Percentiles rank a stretch among this genome's conserved stretches.
These are phyloP conservation scores for Yoshiicerus persimilis DNA, from an alignment of 1,140 invertebrate genomes.

Conservation along the genomic window DNA sequence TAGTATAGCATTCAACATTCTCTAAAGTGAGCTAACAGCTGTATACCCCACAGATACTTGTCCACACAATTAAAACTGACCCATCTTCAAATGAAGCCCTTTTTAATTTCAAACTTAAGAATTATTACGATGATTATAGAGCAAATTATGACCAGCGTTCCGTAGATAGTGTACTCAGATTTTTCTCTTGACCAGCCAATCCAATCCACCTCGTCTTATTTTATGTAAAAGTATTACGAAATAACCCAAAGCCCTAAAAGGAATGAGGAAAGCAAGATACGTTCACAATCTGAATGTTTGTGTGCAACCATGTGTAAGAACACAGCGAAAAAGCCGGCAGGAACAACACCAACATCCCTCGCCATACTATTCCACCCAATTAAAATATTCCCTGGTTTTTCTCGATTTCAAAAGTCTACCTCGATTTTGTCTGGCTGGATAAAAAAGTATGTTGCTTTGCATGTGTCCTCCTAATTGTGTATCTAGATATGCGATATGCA, in stretches of 20 bases:
- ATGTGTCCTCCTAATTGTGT: neutral
- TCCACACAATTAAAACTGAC: slow-evolving; percentile 14
- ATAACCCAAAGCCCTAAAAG: neutral
- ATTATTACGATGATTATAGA: neutral
- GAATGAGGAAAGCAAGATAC: neutral
- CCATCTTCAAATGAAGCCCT: neutral
- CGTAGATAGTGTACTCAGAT: neutral
- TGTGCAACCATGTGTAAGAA: neutral
- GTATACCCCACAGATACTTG: slow-evolving; percentile 1
- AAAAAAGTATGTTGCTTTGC: neutral
- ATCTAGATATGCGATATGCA: no score
- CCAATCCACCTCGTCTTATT: neutral
- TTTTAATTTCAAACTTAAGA: slow-evolving; percentile 4
- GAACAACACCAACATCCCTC: neutral
- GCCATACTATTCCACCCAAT: neutral
- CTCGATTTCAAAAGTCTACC: neutral
- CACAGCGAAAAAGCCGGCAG: neutral
- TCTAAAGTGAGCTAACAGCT: neutral
- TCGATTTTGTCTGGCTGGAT: neutral
- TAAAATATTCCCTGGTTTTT: neutral
- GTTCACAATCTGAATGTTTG: neutral
- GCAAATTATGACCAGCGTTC: neutral
- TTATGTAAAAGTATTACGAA: neutral
- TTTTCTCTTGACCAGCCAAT: neutral
- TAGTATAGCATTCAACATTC: neutral